These are phyloP conservation scores for Augiades crinisus DNA, from an alignment of 2,888 invertebrate genomes.

Conservation along the genomic window DNA sequence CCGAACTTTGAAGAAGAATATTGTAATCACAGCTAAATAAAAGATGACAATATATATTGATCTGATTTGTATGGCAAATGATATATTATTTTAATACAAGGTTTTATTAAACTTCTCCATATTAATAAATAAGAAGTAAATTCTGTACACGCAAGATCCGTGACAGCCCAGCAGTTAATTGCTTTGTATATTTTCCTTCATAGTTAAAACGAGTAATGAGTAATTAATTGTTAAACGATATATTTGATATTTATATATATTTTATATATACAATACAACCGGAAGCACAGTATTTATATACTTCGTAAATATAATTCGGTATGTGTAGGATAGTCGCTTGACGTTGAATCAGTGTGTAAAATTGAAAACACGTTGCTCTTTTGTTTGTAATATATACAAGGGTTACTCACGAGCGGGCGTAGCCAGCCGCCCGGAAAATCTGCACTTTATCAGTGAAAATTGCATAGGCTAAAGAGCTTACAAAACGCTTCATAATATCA, in stretches of 20 bases:
- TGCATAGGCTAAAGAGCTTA: constrained; percentile 9
- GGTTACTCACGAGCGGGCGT: constrained; percentile 13
- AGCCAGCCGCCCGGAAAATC: constrained; percentile 15
- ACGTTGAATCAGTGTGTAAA: constrained; percentile 39
- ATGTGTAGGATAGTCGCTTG: neutral
- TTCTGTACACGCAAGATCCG: no score
- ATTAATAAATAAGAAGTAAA: no score
- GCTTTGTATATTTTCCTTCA: no score
- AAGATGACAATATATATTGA: constrained; percentile 3
- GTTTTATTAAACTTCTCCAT: no score
- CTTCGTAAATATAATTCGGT: neutral
- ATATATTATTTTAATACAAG: no score
- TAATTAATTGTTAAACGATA: no score
- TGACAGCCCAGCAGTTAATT: no score
- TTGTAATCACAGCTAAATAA: constrained; percentile 13
- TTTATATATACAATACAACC: neutral
- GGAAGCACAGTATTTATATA: constrained; percentile 8
- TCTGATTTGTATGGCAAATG: no score
- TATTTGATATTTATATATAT: no score
- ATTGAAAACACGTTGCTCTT: constrained; percentile 39
- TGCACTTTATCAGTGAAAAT: constrained; percentile 14
- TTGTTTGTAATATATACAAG: constrained; percentile 20
- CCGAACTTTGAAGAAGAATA: constrained; percentile 41
- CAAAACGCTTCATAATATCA: constrained; percentile 4
- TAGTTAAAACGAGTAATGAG: no score